Percentiles rank a stretch among this genome's conserved stretches.
Evolutionary conservation across 1,140 invertebrate species (phyloP).

Genomic region (Brachionus asplanchnoidis): DNA sequence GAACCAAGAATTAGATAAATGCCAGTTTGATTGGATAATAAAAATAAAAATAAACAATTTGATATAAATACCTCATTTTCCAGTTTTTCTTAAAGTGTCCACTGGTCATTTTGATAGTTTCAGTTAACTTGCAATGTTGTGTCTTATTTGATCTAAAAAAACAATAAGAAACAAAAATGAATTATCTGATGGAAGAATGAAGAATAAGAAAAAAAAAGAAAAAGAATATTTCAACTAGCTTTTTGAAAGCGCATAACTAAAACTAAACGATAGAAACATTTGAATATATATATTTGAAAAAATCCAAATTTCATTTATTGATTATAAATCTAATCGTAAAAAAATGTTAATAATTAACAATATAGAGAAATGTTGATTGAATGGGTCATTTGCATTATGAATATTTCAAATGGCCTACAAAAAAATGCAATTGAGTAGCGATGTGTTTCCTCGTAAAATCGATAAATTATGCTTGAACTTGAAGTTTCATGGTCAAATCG

Average conservation of each 20-base stretch:
- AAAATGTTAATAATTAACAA: slow-evolving; percentile 38
- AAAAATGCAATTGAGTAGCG: background rate
- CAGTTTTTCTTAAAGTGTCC: slow-evolving; percentile 41
- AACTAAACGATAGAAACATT: slow-evolving; percentile 1
- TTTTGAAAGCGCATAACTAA: slow-evolving; percentile 9
- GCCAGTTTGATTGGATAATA: background rate
- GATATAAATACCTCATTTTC: slow-evolving; percentile 41
- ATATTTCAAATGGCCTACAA: slow-evolving; percentile 31
- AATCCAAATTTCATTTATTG: background rate
- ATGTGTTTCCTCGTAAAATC: slow-evolving; percentile 4
- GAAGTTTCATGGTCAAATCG: slow-evolving; percentile 27
- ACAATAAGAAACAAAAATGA: background rate
- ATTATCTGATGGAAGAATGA: background rate
- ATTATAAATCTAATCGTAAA: slow-evolving; percentile 33
- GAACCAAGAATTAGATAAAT: background rate
- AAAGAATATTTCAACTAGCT: background rate
- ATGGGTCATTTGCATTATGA: slow-evolving; percentile 31
- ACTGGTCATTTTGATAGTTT: slow-evolving; percentile 26
- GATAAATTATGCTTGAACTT: slow-evolving; percentile 35
- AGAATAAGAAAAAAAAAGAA: background rate
- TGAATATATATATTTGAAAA: slow-evolving; percentile 10
- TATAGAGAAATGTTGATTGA: background rate
- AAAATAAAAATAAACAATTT: background rate
- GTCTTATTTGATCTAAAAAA: background rate
- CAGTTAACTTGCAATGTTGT: background rate